Evolutionary conservation across 2,888 invertebrate genomes (phyloP).

Genomic region (Copidosoma aretas): DNA sequence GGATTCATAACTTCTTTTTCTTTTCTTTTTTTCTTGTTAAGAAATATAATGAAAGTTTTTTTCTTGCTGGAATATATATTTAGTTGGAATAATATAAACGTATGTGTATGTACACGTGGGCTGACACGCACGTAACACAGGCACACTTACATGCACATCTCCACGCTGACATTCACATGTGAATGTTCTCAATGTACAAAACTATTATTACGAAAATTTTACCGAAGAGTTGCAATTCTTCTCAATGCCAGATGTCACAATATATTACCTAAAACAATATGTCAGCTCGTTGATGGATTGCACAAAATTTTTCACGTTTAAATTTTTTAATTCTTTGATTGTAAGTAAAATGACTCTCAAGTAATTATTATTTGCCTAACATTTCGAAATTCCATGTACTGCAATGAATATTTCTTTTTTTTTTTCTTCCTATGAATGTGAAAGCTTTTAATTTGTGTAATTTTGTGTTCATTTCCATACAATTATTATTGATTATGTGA

Average conservation of each 20-base stretch:
- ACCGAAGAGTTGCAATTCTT: constrained; percentile 20
- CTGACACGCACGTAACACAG: neutral
- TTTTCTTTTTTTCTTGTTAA: neutral
- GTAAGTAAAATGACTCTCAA: no score
- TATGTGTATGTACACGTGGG: neutral
- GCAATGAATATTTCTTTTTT: no score
- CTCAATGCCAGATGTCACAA: constrained; percentile 26
- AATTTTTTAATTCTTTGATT: no score
- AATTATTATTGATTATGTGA: no score
- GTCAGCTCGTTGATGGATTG: constrained; percentile 11
- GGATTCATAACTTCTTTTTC: no score
- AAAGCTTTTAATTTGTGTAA: no score
- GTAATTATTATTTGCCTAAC: no score
- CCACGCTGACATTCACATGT: neutral
- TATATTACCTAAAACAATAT: neutral
- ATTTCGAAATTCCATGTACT: no score
- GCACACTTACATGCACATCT: neutral
- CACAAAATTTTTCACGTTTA: neutral
- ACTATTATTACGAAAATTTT: neutral
- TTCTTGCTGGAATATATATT: neutral
- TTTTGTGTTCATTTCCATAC: no score
- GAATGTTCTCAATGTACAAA: neutral
- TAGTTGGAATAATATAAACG: neutral
- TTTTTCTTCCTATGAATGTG: no score
- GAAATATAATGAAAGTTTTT: neutral